phyloP scores from a whole-genome alignment of 2,888 invertebrate species.

The Tetheella fluctuosa region DNA sequence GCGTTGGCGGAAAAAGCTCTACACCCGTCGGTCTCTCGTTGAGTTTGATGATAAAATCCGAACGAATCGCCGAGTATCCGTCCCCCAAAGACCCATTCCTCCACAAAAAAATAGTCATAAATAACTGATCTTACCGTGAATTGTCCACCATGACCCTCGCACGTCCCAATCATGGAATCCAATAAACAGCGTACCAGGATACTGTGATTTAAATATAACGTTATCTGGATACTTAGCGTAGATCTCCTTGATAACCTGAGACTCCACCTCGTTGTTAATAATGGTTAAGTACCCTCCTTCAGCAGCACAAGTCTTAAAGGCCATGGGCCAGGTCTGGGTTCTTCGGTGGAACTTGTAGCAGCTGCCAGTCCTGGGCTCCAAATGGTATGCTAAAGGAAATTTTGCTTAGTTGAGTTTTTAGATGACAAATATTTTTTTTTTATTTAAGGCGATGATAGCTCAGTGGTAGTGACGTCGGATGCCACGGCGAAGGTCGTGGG shows the following conservation, averaged over 20 bases:
- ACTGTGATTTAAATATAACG: neutral
- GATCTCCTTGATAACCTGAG: neutral
- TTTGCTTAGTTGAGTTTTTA: neutral
- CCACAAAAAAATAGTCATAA: too few species aligned
- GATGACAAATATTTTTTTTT: too few species aligned
- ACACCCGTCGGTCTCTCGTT: too few species aligned
- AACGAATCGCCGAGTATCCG: too few species aligned
- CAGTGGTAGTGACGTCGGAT: too few species aligned
- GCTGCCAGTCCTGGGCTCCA: slow-evolving; percentile 30
- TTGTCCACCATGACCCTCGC: neutral
- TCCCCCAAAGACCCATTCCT: too few species aligned
- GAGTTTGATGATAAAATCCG: too few species aligned
- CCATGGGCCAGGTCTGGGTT: slow-evolving; percentile 29
- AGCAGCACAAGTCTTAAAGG: slow-evolving; percentile 21
- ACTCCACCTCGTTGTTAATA: neutral
- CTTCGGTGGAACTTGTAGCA: slow-evolving; percentile 41
- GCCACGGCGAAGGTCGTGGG: too few species aligned
- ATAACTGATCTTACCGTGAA: neutral
- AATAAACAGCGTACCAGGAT: neutral
- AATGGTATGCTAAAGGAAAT: slow-evolving; percentile 24
- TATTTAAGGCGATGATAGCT: neutral
- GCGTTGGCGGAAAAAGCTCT: too few species aligned
- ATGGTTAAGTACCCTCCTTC: neutral
- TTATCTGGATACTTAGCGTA: neutral
- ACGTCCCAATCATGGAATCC: neutral